Evolutionary conservation across 1,140 invertebrate genomes (phyloP), one percentile per base, ranked within the genome.

Genomic region (Propsilocerus akamusi): DNA sequence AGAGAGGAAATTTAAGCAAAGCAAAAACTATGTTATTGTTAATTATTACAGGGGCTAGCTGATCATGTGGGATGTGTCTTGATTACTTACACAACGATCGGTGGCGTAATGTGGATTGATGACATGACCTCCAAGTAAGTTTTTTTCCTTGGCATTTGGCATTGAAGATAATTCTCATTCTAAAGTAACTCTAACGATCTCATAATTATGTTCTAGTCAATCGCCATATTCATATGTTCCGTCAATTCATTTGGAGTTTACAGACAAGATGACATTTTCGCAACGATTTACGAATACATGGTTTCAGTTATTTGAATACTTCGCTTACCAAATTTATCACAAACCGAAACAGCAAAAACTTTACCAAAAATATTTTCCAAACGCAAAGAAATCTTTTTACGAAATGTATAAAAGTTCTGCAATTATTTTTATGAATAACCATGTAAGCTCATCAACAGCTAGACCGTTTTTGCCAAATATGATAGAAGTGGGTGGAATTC

Each of bases 201-300:
- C 10, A 11, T 30, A 11, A 3, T 30, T 6, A 8, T 30, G 10
- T 41, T 41, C 5, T 20, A 70, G 68, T 52, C 58, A 60, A 25
- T 54, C 58, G 5, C 61, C 62, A 1, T 6, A 55, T 2, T 64
- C 69, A 5, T 70, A 66, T 32, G 55, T 58, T 3, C 64, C 67
- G 0, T 46, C 64, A 5, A 41, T 59, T 0, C 63, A 63, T 2
- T 47, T 56, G 0, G 46, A 52, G 0, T 57, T 60, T 26, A 55
- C 60, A 0, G 62, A 61, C 47, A 53, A 56, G 0, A 73, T 74
- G 71, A 64, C 52, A 14, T 68, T 68, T 46, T 53, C 11, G 11
- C 57, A 75, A 52, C 57, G 72, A 17, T 14, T 66, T 3, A 22
- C 51, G 5, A 74, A 74, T 52, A 49, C 60, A 8, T 30, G 58